Conservation (phyloP, 2,113 vertebrate species). For the Onychorhynchus coronatus region DNA sequence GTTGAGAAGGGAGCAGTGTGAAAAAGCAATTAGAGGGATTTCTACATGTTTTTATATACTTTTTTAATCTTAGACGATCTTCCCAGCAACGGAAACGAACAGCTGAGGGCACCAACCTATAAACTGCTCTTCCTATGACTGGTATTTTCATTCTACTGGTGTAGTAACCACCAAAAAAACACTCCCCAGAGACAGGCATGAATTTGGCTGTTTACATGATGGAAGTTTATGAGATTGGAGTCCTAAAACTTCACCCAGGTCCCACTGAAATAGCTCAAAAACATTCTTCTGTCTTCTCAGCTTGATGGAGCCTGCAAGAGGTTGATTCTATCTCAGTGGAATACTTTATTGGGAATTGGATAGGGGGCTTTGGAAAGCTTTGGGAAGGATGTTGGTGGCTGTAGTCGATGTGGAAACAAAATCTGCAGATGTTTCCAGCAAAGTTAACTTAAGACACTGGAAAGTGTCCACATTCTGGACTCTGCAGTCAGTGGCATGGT, state of each 20-base stretch:
- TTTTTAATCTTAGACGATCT: background rate
- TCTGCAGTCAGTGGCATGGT: background rate
- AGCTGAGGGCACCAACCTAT: background rate
- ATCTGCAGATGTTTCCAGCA: background rate
- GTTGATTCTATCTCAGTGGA: background rate
- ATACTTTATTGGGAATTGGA: background rate
- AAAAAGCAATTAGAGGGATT: slow-evolving; percentile 42
- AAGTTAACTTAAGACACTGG: background rate
- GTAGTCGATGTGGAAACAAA: background rate
- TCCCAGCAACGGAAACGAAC: background rate
- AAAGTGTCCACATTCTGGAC: background rate
- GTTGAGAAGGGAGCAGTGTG: slow-evolving; percentile 4
- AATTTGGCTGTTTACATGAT: background rate
- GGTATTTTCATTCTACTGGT: background rate
- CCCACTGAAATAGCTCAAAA: background rate
- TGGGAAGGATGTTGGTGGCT: background rate
- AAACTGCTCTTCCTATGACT: background rate
- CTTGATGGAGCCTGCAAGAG: background rate
- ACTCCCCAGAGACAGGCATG: background rate
- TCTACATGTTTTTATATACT: background rate
- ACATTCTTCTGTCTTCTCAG: background rate
- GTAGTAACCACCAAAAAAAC: background rate
- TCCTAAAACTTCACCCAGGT: background rate
- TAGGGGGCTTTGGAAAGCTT: background rate
- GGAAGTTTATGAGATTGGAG: background rate